A percentile compares a stretch with the other conserved stretches of the same genome.
phyloP scores from a whole-genome alignment of 1,140 invertebrate genomes.

The Coelopa frigida region DNA sequence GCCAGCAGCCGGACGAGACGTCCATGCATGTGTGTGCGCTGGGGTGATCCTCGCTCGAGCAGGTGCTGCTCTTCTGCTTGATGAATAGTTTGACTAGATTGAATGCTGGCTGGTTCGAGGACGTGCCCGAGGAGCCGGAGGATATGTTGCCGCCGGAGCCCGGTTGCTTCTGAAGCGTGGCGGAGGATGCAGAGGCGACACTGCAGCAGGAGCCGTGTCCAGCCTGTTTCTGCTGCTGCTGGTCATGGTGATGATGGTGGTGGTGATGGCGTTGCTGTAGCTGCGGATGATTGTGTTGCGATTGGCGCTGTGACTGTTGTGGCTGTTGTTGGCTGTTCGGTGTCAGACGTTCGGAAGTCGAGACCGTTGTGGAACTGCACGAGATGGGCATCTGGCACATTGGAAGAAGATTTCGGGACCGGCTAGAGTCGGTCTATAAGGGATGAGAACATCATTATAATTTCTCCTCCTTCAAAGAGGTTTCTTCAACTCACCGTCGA shows the following conservation, averaged over 20 bases:
- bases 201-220: conserved; percentile 2
- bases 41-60: conserved; percentile 48
- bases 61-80: conserved; percentile 69
- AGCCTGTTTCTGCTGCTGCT: conserved; percentile 15
- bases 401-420: conserved; percentile 37
- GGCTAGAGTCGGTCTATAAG: conserved; percentile 50
- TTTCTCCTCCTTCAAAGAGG: no score
- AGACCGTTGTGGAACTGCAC: conserved; percentile 21
- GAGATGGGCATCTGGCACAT: conserved; percentile 45
- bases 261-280: conserved; percentile 19
- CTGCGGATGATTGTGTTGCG: conserved; percentile 36
- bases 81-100: conserved; percentile 84
- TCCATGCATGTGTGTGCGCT: conserved; percentile 52
- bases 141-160: no score
- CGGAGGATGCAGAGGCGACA: no score
- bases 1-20: conserved; percentile 57
- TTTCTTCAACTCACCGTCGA: conserved; percentile 59
- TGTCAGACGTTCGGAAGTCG: conserved; percentile 31
- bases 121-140: conserved; percentile 36
- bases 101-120: conserved; percentile 48
- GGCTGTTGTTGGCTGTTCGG: conserved; percentile 15
- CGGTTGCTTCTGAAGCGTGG: background rate
- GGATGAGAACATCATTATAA: no score
- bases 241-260: conserved; percentile 12
- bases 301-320: conserved; percentile 42